These are phyloP conservation scores for Trichomalopsis sarcophagae DNA, from an alignment of 1,140 invertebrate species.

Conservation along the genomic window DNA sequence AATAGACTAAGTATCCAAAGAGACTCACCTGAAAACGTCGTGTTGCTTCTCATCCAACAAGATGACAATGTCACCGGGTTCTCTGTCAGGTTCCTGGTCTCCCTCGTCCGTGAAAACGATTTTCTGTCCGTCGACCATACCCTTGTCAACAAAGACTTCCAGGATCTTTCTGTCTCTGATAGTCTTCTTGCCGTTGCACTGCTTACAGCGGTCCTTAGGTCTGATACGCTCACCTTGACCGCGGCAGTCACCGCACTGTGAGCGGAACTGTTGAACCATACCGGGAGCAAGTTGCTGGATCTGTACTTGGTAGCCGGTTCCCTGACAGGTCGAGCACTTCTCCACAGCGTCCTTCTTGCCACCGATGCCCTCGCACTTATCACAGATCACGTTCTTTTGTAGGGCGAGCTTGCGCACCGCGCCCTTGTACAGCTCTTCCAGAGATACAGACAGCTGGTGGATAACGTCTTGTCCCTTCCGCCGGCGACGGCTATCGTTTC, in stretches of 20 bases:
- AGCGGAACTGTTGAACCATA: conserved; percentile 97
- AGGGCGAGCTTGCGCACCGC: conserved; percentile 94
- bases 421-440: conserved; percentile 98
- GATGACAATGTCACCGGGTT: conserved; percentile 97
- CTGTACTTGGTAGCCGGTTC: conserved; percentile 92
- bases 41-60: conserved; percentile 98
- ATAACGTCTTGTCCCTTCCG: conserved; percentile 94
- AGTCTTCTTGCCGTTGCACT: conserved; percentile 93
- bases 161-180: conserved; percentile 95
- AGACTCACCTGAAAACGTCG: conserved; percentile 80
- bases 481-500: conserved; percentile 77
- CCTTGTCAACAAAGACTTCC: conserved; percentile 98
- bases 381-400: conserved; percentile 98
- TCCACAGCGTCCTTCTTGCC: conserved; percentile 96
- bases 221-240: conserved; percentile 92
- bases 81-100: conserved; percentile 96
- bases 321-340: conserved; percentile 90
- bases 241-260: conserved; percentile 89
- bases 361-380: conserved; percentile 95
- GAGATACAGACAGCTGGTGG: conserved; percentile 92
- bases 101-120: conserved; percentile 97
- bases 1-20: not conserved
- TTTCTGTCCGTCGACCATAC: conserved; percentile 97
- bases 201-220: conserved; percentile 94
- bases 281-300: conserved; percentile 95